These are phyloP conservation scores for Alcedo atthis DNA, from an alignment of 2,797 vertebrate genomes.

Conservation along the genomic window DNA sequence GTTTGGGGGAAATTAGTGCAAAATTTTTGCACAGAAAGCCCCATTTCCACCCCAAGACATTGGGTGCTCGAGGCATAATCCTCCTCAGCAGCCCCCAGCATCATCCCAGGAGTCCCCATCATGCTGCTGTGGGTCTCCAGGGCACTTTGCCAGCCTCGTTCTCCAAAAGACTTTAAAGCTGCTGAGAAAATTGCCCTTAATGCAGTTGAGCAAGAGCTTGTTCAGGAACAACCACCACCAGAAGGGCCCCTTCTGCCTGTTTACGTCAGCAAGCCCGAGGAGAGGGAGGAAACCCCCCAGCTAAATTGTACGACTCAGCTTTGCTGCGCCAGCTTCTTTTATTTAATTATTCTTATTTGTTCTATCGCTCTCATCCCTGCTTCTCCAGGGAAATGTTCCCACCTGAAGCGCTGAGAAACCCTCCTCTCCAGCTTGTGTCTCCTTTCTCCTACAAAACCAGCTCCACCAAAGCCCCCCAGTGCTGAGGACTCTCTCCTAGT, in stretches of 20 bases:
- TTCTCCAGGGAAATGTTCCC: background rate
- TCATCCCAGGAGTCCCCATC: background rate
- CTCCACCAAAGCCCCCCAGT: background rate
- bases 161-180: background rate
- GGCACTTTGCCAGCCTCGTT: background rate
- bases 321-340: background rate
- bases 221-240: background rate
- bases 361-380: background rate
- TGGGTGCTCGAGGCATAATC: background rate
- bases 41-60: too few relatives aligned
- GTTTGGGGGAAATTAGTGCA: background rate
- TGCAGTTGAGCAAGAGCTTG: background rate
- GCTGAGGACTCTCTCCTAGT: background rate
- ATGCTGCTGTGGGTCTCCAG: fast-evolving
- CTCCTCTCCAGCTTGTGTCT: background rate
- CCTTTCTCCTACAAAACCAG: background rate
- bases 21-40: background rate
- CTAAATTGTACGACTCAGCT: background rate
- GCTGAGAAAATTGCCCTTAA: too few relatives aligned
- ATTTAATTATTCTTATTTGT: background rate
- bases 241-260: background rate
- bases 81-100: background rate
- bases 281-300: background rate
- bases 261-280: background rate
- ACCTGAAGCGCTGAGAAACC: background rate